Conservation (phyloP, 2,888 invertebrate species). For the Uloborus plumipes region DNA sequence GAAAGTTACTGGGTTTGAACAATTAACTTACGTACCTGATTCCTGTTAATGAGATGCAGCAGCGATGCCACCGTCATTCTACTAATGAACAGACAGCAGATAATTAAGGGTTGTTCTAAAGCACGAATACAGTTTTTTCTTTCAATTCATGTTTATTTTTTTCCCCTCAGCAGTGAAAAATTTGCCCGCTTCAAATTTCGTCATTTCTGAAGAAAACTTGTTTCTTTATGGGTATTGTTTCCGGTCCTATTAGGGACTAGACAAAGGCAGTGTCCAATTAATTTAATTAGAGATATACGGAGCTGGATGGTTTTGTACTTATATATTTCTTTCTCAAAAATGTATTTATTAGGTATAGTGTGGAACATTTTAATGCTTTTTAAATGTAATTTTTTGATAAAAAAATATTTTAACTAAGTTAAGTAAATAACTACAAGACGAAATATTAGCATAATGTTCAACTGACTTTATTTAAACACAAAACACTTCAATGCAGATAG, state of each 20-base stretch:
- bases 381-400: too few species aligned
- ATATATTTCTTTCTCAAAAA: not conserved
- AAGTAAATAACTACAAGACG: too few species aligned
- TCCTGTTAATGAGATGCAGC: conserved; percentile 47
- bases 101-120: conserved; percentile 36
- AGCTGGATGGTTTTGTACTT: conserved; percentile 14
- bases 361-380: too few species aligned
- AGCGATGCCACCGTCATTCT: conserved; percentile 27
- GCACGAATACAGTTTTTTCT: too few species aligned
- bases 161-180: conserved; percentile 21
- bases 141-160: not conserved
- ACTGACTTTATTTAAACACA: too few species aligned
- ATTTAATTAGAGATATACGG: conserved; percentile 38
- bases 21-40: conserved; percentile 42
- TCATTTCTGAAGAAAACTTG: conserved; percentile 26
- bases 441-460: too few species aligned
- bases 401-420: too few species aligned
- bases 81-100: conserved; percentile 47
- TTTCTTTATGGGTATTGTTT: conserved; percentile 29
- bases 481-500: too few species aligned
- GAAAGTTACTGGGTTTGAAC: conserved; percentile 44
- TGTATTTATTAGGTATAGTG: not conserved
- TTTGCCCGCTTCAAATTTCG: conserved; percentile 12
- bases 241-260: conserved; percentile 28
- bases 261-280: conserved; percentile 52